A percentile compares a stretch with the other conserved stretches of the same genome.
Conservation (phyloP, 2,888 invertebrate species). For the Meliscaeva auricollis region DNA sequence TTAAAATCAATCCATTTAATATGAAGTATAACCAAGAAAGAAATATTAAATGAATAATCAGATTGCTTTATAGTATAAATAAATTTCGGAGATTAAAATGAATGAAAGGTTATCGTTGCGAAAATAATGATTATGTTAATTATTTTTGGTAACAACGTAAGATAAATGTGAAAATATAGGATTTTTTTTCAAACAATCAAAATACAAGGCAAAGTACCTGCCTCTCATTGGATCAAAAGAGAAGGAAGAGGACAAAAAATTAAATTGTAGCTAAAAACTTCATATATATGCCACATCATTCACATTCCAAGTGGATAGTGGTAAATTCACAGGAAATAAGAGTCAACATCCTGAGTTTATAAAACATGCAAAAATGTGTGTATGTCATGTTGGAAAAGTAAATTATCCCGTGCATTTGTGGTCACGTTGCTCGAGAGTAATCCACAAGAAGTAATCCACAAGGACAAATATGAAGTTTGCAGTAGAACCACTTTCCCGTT, state of each 20-base stretch:
- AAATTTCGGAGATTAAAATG: no score
- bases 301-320: constrained; percentile 18
- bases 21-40: no score
- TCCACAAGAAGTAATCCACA: constrained; percentile 65
- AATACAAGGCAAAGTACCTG: background rate
- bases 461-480: constrained; percentile 65
- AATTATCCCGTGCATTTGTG: constrained; percentile 67
- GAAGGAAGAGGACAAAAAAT: background rate
- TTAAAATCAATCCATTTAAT: no score
- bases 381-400: constrained; percentile 54
- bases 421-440: constrained; percentile 60
- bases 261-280: constrained; percentile 7
- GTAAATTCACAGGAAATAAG: constrained; percentile 57
- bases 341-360: constrained; percentile 64
- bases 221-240: background rate
- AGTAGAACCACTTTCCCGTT: constrained; percentile 64
- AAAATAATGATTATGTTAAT: no score
- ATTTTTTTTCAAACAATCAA: constrained; percentile 8
- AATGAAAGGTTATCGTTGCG: no score
- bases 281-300: constrained; percentile 14
- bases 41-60: no score
- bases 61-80: no score
- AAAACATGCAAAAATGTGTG: constrained; percentile 57
- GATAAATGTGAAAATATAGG: no score
- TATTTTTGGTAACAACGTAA: no score